Evolutionary conservation across 2,888 invertebrate species (phyloP).

Genomic region (Tenthredo notha): DNA sequence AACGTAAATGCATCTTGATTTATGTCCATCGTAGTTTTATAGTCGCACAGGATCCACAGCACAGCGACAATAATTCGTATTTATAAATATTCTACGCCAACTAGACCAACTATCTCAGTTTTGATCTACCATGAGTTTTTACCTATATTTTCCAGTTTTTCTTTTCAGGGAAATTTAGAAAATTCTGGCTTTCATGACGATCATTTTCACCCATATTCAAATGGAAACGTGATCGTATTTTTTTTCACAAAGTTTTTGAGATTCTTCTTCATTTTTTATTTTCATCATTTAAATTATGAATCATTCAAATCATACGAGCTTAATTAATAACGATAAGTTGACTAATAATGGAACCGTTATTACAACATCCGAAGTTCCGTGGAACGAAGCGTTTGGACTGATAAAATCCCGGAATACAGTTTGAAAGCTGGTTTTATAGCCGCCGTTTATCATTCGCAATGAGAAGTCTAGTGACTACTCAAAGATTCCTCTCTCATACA

Average conservation of each 20-base stretch:
- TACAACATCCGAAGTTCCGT: conserved; percentile 1
- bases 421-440: conserved; percentile 29
- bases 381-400: conserved; percentile 26
- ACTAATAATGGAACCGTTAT: neutral
- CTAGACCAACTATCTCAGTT: no score
- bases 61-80: neutral
- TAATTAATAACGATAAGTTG: conserved; percentile 27
- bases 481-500: conserved; percentile 19
- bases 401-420: conserved; percentile 25
- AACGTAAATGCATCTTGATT: conserved; percentile 7
- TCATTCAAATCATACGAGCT: conserved; percentile 30
- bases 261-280: no score
- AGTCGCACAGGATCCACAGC: neutral
- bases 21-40: neutral
- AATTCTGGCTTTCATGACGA: no score
- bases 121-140: no score
- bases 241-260: no score
- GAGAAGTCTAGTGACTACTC: conserved; percentile 7
- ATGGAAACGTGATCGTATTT: no score
- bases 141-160: no score
- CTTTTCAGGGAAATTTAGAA: no score
- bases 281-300: no score
- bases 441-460: conserved; percentile 18
- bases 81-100: neutral
- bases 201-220: no score